Base-by-base conservation (phyloP, 2,888 invertebrate species). In the Spilosoma lubricipeda region DNA sequence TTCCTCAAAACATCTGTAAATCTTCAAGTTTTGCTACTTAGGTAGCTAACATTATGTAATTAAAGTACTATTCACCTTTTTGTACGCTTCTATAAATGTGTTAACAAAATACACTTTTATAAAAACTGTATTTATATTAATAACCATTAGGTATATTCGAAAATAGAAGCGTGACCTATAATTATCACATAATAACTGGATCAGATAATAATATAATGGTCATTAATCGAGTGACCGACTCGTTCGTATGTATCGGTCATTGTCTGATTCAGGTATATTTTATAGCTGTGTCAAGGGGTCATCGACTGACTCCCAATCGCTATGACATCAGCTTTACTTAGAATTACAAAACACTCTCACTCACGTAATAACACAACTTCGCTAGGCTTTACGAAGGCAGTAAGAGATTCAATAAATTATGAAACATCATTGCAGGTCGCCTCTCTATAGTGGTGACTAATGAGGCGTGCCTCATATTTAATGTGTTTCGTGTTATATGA, bases 261-360 rank as follows among this genome's bases (percentile, higher is more conserved):
- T 87, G 88, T 87, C 87, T 86, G 88, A 82, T 87, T 89, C 88
- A 87, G 86, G 87, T 88, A 87, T 87, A 89, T 90, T 90, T 89
- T 72, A 79, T 75, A 90, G 91, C 89, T 88, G 89, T 93, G 95
- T 94, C 94, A 95, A 88, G 92, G 85, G 95, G 95, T 95, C 95
- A 93, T 93, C 93, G 93, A 92, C 94, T 93, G 93, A 81, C 88
- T 90, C 89, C 92, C 93, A 93, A 92, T 93, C 89, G 84, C 89
- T 92, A 93, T 93, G 93, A 94, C 94, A 95, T 94, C 94, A 93
- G 89, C 89, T 86, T 90, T 87, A 90, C 91, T 91, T 91, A 88
- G 89, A 90, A 92, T 95, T 95, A 93, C 94, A 93, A 95, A 94
- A 94, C 92, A 86, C 93, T 91, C 93, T 92, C 90, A 89, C 91